A percentile compares a stretch with the other conserved stretches of the same genome.
phyloP scores from a whole-genome alignment of 2,888 invertebrate species.

The Heliconius ismenius region DNA sequence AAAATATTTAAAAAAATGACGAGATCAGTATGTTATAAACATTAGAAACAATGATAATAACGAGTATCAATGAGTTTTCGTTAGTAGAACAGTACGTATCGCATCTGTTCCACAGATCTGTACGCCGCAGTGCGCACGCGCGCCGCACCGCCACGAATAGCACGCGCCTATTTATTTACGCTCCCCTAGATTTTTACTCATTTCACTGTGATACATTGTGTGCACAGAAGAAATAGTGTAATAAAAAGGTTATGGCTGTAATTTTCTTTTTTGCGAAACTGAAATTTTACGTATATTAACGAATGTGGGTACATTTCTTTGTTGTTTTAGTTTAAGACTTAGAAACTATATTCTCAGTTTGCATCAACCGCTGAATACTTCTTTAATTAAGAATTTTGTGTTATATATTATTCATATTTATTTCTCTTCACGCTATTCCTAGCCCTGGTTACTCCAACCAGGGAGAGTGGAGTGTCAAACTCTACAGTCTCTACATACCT shows the following conservation, averaged over 20 bases:
- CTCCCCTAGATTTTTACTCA: conserved; percentile 62
- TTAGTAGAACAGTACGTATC: conserved; percentile 23
- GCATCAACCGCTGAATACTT: not conserved
- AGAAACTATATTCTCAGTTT: not conserved
- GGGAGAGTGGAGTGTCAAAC: no score
- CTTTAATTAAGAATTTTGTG: no score
- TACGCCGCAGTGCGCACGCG: conserved; percentile 51
- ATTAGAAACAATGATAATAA: not conserved
- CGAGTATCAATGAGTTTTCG: conserved; percentile 24
- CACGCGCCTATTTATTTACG: conserved; percentile 68
- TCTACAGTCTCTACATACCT: no score
- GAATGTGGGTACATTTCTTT: not conserved
- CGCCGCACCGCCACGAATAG: conserved; percentile 67
- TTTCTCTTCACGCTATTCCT: no score
- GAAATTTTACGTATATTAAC: not conserved
- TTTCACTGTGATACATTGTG: conserved; percentile 40
- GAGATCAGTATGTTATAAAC: not conserved
- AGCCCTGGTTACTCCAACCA: no score
- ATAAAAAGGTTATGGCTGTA: conserved; percentile 4
- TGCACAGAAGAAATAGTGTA: not conserved
- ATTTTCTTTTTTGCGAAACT: not conserved
- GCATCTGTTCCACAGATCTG: conserved; percentile 29
- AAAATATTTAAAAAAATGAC: conserved; percentile 1
- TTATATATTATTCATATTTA: no score
- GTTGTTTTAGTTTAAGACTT: not conserved